These are phyloP conservation scores for Trididemnum nubilum DNA, from an alignment of 23 tunicate genomes.

Conservation along the genomic window DNA sequence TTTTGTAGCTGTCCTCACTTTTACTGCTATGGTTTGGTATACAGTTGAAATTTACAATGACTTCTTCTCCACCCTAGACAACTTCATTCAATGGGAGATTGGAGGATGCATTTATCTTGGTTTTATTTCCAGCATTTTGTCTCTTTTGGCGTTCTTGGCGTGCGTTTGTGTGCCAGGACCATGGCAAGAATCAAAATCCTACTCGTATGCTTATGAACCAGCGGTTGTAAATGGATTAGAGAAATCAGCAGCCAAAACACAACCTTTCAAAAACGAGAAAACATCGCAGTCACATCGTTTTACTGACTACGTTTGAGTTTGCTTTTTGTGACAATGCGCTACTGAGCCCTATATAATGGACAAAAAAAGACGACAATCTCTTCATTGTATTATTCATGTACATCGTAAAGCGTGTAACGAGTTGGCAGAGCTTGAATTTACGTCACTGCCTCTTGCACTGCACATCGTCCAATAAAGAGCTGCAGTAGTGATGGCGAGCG, in stretches of 20 bases:
- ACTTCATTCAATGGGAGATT: conserved; percentile 51
- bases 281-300: background rate
- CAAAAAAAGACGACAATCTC: too few species aligned
- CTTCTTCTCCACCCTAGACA: conserved; percentile 59
- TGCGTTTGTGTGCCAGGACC: conserved; percentile 53
- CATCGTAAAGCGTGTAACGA: too few species aligned
- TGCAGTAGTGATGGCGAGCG: too few species aligned
- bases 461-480: too few species aligned
- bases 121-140: conserved; percentile 31
- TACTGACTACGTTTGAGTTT: conserved; percentile 8
- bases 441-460: too few species aligned
- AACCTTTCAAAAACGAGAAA: background rate
- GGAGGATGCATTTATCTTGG: conserved; percentile 74
- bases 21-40: conserved; percentile 59
- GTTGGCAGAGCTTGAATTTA: too few species aligned
- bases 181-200: background rate
- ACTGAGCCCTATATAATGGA: too few species aligned
- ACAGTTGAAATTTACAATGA: conserved; percentile 44
- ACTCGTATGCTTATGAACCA: background rate
- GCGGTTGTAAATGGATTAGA: background rate
- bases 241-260: background rate
- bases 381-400: too few species aligned
- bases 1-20: conserved; percentile 43
- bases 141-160: conserved; percentile 15
- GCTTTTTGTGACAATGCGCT: too few species aligned